Conservation (phyloP, 2,797 vertebrate genomes). For the Aselliscus stoliczkanus region DNA sequence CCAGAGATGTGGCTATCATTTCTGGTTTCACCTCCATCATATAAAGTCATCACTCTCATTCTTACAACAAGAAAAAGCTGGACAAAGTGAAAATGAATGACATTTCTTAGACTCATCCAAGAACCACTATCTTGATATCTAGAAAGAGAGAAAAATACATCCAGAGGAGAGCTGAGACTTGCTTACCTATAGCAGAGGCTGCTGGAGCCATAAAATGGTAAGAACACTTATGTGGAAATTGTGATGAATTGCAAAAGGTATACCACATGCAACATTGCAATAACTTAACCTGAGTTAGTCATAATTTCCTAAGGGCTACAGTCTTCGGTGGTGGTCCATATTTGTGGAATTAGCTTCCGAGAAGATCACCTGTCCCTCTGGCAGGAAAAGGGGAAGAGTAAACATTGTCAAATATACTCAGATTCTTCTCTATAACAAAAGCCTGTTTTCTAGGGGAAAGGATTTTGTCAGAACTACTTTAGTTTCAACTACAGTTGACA, state of each 20-base stretch:
- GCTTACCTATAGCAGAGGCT: background rate
- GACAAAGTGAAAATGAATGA: background rate
- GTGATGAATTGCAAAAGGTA: background rate
- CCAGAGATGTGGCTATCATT: background rate
- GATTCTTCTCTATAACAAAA: background rate
- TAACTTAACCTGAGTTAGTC: background rate
- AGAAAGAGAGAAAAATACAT: background rate
- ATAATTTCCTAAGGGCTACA: background rate
- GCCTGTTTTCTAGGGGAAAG: background rate
- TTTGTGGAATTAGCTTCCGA: background rate
- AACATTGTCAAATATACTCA: background rate
- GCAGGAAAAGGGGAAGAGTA: background rate
- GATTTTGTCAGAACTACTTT: background rate
- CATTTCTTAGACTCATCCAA: background rate
- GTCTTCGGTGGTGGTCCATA: background rate
- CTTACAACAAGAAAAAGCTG: background rate
- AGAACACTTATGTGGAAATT: background rate
- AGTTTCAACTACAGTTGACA: no score
- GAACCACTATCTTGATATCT: background rate
- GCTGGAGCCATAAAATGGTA: background rate
- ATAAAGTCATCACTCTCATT: background rate
- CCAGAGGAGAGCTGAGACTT: background rate
- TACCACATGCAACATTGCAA: background rate
- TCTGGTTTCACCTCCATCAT: background rate
- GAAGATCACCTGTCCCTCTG: background rate